A percentile compares a stretch with the other conserved stretches of the same genome.
phyloP scores from a whole-genome alignment of 2,888 invertebrate species.

The Rhaphigaster nebulosa region DNA sequence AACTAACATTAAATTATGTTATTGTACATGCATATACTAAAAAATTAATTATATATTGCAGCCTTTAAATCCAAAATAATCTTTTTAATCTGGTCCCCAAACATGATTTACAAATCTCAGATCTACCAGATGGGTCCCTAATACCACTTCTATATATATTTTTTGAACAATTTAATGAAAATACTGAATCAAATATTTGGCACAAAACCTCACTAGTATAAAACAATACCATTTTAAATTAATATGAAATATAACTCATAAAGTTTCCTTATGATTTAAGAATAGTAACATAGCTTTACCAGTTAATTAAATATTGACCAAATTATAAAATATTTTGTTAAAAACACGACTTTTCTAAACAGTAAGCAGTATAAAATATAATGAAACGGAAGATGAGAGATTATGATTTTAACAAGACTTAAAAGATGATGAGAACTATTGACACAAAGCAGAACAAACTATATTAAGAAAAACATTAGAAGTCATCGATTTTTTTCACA shows the following conservation, averaged over 20 bases:
- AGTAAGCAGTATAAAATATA: background rate
- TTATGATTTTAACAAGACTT: background rate
- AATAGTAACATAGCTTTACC: background rate
- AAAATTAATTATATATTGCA: slow-evolving; percentile 29
- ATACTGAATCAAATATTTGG: slow-evolving; percentile 55
- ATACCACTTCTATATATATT: slow-evolving; percentile 42
- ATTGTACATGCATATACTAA: background rate
- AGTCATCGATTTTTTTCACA: background rate
- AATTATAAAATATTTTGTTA: background rate
- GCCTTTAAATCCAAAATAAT: slow-evolving; percentile 50
- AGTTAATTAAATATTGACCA: background rate
- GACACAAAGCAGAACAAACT: slow-evolving; percentile 14
- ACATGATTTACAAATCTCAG: slow-evolving; percentile 45
- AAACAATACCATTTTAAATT: slow-evolving; percentile 28
- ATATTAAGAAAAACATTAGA: slow-evolving; percentile 1
- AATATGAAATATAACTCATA: background rate
- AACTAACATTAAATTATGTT: background rate
- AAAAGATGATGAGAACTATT: background rate
- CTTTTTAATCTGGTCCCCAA: slow-evolving; percentile 52
- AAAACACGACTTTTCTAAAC: background rate
- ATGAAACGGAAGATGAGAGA: slow-evolving; percentile 12
- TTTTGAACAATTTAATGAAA: slow-evolving; percentile 42
- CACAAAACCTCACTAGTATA: slow-evolving; percentile 47
- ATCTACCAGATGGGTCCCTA: slow-evolving; percentile 57
- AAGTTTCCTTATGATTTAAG: background rate